Evolutionary conservation across 2,888 invertebrate species (phyloP), one percentile per base, ranked within the genome.

Genomic region (Callimorpha dominula): DNA sequence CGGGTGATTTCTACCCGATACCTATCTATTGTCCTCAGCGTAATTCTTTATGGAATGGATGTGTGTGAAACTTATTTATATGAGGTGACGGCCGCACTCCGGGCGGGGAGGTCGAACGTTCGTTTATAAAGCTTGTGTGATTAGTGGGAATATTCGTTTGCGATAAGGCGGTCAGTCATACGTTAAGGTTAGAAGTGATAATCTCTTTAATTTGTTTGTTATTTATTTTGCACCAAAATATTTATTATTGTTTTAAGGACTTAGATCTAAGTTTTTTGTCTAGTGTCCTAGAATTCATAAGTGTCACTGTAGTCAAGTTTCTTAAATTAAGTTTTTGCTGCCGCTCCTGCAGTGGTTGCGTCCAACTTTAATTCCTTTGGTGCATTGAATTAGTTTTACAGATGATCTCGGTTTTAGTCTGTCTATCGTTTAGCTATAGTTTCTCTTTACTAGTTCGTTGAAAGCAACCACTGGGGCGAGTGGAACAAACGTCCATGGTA

Each of bases 401-500:
- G 85, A 78, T 92, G 91, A 93, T 93, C 92, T 93, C 93, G 91
- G 85, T 87, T 90, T 87, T 85, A 83, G 86, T 87, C 83, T 85
- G 81, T 87, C 80, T 88, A 82, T 84, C 81, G 81, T 82, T 88
- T 89, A 89, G 86, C 85, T 87, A 79, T 88, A 81, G 82, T 82
- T 83, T 81, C 76, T 73, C 76, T 79, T 68, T 75, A 71, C 60
- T 66, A 73, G 73, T 80, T 85, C 81, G 82, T 87, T 86, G 88
- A 76, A 84, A 87, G 84, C 88, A 88, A 90, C 88, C 90, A 86
- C 87, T 87, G 85, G 87, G 86, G 87, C 81, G 80, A 87, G 91
- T 87, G 92, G 93, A 93, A 93, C 88, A 94, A 94, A 95, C 95
- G 95, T 95, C 95, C 95, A 95, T 93, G 89, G 95, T 95, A 94